phyloP scores from a whole-genome alignment of 2,113 vertebrate species.

The Ochotona princeps region DNA sequence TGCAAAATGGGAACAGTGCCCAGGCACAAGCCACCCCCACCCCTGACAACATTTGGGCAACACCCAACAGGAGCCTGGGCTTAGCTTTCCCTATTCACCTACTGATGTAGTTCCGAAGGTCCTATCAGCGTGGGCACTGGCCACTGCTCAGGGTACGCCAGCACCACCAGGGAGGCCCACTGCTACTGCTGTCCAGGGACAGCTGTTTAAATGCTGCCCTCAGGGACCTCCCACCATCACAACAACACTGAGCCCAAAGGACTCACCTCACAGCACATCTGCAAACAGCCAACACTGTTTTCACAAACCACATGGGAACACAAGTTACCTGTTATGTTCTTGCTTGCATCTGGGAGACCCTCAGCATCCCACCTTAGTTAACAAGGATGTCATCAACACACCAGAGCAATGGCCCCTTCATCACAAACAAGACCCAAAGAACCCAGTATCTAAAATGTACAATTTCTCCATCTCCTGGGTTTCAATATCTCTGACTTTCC shows the following conservation, averaged over 20 bases:
- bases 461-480: background rate
- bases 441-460: background rate
- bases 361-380: background rate
- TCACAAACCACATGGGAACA: background rate
- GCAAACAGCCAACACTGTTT: background rate
- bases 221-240: background rate
- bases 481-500: background rate
- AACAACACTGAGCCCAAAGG: background rate
- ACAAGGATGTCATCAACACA: conserved; percentile 30
- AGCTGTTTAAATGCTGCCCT: background rate
- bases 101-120: background rate
- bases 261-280: background rate
- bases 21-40: background rate
- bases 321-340: background rate
- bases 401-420: background rate
- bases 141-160: background rate
- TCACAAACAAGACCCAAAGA: background rate
- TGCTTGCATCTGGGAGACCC: background rate
- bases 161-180: background rate
- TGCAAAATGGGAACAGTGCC: conserved; percentile 17
- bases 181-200: background rate
- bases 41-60: background rate
- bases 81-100: background rate
- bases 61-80: background rate
- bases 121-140: background rate